These are phyloP conservation scores for Amphipoea oculea DNA, from an alignment of 2,888 invertebrate genomes.

Conservation along the genomic window DNA sequence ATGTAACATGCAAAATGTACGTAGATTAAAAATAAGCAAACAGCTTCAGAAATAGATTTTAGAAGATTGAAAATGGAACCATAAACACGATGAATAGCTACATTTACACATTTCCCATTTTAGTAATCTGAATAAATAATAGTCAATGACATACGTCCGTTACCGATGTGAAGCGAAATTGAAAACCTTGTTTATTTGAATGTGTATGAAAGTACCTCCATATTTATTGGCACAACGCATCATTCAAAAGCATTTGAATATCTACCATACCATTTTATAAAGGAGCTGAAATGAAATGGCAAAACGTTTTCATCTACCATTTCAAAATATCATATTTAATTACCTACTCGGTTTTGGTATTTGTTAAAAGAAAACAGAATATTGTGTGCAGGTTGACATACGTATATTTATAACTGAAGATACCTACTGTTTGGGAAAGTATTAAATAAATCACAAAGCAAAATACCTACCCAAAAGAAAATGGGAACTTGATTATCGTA, in stretches of 20 bases:
- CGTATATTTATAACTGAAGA: neutral
- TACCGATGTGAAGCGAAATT: conserved; percentile 5
- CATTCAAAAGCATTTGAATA: conserved; percentile 17
- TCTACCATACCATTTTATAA: conserved; percentile 25
- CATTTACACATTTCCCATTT: conserved; percentile 7
- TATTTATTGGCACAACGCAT: conserved; percentile 31
- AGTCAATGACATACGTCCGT: neutral
- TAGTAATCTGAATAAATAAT: conserved; percentile 10
- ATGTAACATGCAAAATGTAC: conserved; percentile 15
- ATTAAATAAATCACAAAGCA: conserved; percentile 38
- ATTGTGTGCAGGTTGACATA: neutral
- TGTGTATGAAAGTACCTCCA: conserved; percentile 18
- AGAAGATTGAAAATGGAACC: neutral
- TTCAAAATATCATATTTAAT: conserved; percentile 18
- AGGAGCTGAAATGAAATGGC: conserved; percentile 28
- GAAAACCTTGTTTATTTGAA: conserved; percentile 27
- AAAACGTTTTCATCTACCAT: conserved; percentile 16
- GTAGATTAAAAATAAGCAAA: conserved; percentile 16
- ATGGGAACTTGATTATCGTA: conserved; percentile 44
- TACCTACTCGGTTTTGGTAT: neutral
- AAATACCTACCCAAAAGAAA: conserved; percentile 25
- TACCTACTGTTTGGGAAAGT: conserved; percentile 2
- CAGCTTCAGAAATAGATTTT: conserved; percentile 7
- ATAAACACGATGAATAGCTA: neutral
- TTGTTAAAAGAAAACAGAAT: neutral